Base-by-base conservation (phyloP, 2,797 vertebrate species). In the Australoheros facetus region DNA sequence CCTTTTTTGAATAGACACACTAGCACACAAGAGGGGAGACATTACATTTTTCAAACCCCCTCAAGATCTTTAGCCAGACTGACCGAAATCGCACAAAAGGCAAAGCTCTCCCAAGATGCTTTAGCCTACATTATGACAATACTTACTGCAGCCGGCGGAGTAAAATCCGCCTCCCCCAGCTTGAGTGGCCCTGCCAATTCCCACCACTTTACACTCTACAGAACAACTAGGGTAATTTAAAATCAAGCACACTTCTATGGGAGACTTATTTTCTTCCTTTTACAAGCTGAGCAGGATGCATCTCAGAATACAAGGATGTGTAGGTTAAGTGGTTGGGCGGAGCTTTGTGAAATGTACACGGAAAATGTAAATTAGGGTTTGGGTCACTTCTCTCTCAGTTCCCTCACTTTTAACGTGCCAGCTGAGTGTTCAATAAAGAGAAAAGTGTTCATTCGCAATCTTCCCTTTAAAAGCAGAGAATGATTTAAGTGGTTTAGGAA, bases 41-140 rank as follows among this genome's bases (percentile, higher is more conserved):
- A 28, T 30, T 30, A 64, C 48, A 75, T 64, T 73, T 30, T 16
- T 17, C 73, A 69, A 79, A 85, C 37, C 21, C 82, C 70, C 79
- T 74, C 42, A 58, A 80, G 75, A 76, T 70, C 69, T 87, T 73
- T 45, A 75, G 76, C 73, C 62, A 88, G 88, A 85, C 76, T 86
- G 81, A 88, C 54, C 77, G 88, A 81, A 71, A 87, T 79, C 53
- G 59, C 74, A 94, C 87, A 93, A 92, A 90, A 92, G 78, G 60
- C 13, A 32, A 83, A 88, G 81, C 82, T 79, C 75, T 81, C 71
- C 55, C 17, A 60, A 59, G 57, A 91, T 77, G 77, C 81, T 83
- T 87, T 90, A 89, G 82, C 90, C 89, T 85, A 90, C 82, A 92
- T 94, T 85, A 73, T 79, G 37, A 92, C 88, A 89, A 91, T 87